Percentiles rank a stretch among this genome's conserved stretches.
These are phyloP conservation scores for Aphaenogaster floridana DNA, from an alignment of 1,140 invertebrate genomes.

Conservation along the genomic window DNA sequence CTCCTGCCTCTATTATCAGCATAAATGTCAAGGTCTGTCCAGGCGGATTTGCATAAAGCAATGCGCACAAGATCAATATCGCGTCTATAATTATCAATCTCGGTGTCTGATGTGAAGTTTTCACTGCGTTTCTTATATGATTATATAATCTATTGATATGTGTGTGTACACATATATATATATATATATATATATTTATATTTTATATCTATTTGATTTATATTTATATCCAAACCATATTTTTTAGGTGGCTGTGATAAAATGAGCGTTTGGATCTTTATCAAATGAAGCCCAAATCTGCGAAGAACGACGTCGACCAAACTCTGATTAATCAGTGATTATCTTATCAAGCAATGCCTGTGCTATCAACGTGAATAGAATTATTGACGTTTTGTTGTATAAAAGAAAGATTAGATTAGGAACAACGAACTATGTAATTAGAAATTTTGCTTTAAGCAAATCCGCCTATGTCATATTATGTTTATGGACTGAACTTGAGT, in stretches of 20 bases:
- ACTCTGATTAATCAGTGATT: no score
- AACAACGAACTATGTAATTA: no score
- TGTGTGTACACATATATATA: neutral
- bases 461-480: no score
- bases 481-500: no score
- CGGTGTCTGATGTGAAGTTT: neutral
- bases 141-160: neutral
- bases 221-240: neutral
- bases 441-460: no score
- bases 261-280: neutral
- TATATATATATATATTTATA: neutral
- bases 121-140: neutral
- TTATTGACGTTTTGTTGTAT: no score
- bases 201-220: neutral
- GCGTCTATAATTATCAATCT: neutral
- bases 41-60: slow-evolving; percentile 1
- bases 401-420: no score
- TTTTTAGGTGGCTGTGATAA: neutral
- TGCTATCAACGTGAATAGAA: no score
- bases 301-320: neutral
- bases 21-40: neutral
- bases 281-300: neutral
- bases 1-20: neutral
- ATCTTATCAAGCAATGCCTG: no score
- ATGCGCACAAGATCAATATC: neutral